A percentile compares a stretch with the other conserved stretches of the same genome.
Evolutionary conservation across 2,888 invertebrate genomes (phyloP).

Genomic region (Amphipoea lucens): DNA sequence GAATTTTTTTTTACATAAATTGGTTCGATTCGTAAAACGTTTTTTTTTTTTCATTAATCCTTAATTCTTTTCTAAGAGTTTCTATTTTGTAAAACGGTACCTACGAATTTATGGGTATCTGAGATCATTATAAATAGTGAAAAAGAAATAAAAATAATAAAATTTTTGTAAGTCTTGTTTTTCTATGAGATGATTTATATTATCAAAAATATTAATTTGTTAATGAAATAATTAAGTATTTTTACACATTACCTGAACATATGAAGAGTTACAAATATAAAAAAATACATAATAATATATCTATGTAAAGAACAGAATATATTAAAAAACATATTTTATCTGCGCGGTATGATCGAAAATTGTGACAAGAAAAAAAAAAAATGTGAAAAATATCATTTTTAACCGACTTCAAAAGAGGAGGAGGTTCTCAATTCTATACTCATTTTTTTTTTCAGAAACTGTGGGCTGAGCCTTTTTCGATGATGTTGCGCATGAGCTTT

Average conservation of each 20-base stretch:
- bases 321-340: conserved; percentile 84
- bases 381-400: conserved; percentile 31
- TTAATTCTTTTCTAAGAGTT: conserved; percentile 78
- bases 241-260: conserved; percentile 89
- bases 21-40: conserved; percentile 53
- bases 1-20: conserved; percentile 64
- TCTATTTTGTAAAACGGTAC: conserved; percentile 86
- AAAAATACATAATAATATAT: conserved; percentile 75
- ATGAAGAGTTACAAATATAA: conserved; percentile 85
- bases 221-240: conserved; percentile 87
- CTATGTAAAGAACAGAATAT: conserved; percentile 87
- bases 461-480: conserved; percentile 68
- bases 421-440: conserved; percentile 15
- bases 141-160: conserved; percentile 69
- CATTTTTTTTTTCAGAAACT: conserved; percentile 52
- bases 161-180: conserved; percentile 86
- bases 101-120: conserved; percentile 80
- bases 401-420: neutral
- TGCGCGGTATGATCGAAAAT: conserved; percentile 77
- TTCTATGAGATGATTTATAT: conserved; percentile 88
- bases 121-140: conserved; percentile 71
- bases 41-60: conserved; percentile 63
- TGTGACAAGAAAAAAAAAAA: conserved; percentile 34
- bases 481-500: conserved; percentile 81
- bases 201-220: conserved; percentile 86